phyloP scores from a whole-genome alignment of 1,140 invertebrate genomes.

The Atta colombica region DNA sequence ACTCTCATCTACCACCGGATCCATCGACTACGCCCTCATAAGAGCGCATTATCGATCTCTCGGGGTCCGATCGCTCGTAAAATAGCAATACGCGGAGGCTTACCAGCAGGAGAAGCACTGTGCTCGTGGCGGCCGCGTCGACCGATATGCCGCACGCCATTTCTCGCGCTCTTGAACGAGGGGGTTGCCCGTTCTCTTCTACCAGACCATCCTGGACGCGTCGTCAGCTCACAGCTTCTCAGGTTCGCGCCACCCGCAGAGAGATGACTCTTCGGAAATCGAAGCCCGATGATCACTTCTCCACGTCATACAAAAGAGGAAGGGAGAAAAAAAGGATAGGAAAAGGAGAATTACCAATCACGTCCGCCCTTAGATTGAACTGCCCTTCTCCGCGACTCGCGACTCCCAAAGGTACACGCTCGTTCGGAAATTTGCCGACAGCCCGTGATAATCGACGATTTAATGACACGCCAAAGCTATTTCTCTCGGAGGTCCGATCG shows the following conservation, averaged over 20 bases:
- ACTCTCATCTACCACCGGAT: background rate
- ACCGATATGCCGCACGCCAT: conserved; percentile 84
- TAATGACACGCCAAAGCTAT: conserved; percentile 5
- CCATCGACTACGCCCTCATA: conserved; percentile 19
- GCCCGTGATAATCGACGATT: background rate
- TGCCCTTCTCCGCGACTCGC: background rate
- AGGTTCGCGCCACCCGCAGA: conserved; percentile 28
- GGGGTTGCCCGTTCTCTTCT: conserved; percentile 71
- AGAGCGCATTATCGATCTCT: conserved; percentile 28
- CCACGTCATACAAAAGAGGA: conserved; percentile 64
- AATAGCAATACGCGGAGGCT: conserved; percentile 65
- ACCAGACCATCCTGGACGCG: conserved; percentile 81
- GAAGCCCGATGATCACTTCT: conserved; percentile 62
- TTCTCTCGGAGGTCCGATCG: conserved; percentile 35
- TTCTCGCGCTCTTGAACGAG: conserved; percentile 77
- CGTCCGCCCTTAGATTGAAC: background rate
- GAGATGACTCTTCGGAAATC: conserved; percentile 9
- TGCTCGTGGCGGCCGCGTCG: conserved; percentile 82
- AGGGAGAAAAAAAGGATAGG: background rate
- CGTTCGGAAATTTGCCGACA: background rate
- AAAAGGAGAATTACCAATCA: background rate
- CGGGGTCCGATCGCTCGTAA: conserved; percentile 9
- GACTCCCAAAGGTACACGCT: background rate
- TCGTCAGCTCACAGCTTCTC: conserved; percentile 33
- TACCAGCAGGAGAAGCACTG: conserved; percentile 84